Evolutionary conservation across 2,113 vertebrate genomes (phyloP).

Genomic region (Campylomormyrus numenius): DNA sequence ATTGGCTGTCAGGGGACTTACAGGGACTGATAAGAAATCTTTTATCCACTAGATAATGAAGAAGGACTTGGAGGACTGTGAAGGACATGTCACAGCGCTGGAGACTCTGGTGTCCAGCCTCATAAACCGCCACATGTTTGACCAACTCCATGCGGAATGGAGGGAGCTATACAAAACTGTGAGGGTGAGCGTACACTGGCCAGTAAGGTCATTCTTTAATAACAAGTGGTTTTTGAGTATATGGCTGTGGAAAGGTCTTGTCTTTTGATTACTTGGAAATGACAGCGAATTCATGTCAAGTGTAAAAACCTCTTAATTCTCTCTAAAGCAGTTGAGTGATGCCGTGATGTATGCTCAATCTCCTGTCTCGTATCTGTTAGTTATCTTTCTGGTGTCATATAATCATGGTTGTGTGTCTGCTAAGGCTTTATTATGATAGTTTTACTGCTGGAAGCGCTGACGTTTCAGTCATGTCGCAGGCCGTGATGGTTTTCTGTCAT

Average conservation of each 20-base stretch:
- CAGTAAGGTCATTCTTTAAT: background rate
- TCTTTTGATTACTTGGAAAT: background rate
- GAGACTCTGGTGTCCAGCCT: slow-evolving; percentile 64
- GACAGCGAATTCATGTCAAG: background rate
- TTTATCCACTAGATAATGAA: slow-evolving; percentile 66
- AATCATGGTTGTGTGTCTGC: background rate
- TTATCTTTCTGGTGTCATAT: background rate
- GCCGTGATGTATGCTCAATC: background rate
- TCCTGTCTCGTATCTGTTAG: background rate
- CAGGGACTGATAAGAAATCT: background rate
- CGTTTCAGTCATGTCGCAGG: background rate
- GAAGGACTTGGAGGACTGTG: slow-evolving; percentile 71
- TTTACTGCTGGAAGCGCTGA: background rate
- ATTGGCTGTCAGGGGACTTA: background rate
- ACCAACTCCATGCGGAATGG: slow-evolving; percentile 60
- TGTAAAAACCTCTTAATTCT: background rate
- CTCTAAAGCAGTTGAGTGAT: background rate
- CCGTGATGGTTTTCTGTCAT: background rate
- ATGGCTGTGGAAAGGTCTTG: background rate
- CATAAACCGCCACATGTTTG: slow-evolving; percentile 62
- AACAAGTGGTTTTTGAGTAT: background rate
- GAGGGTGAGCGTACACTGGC: slow-evolving; percentile 53
- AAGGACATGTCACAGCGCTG: slow-evolving; percentile 59
- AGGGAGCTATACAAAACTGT: slow-evolving; percentile 61
- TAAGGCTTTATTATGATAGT: background rate